These are phyloP conservation scores for Salarias fasciatus DNA, from an alignment of 2,797 vertebrate species.

Conservation along the genomic window DNA sequence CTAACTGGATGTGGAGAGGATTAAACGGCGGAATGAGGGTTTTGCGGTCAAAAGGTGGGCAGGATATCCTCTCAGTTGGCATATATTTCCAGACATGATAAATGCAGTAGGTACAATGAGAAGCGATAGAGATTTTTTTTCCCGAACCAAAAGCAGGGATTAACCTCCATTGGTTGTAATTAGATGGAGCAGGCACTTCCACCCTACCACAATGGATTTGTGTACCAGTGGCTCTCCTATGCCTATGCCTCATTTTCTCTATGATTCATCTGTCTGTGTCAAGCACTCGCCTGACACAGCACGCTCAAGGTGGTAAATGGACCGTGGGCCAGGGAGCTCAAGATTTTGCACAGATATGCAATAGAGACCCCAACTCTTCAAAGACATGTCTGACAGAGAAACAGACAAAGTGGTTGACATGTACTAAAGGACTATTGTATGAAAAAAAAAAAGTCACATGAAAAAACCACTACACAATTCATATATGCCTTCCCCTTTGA, in stretches of 20 bases:
- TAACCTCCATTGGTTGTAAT: constrained; percentile 71
- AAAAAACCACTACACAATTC: too few relatives aligned
- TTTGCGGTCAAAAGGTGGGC: constrained; percentile 51
- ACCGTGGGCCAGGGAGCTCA: constrained; percentile 22
- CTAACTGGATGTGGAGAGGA: constrained; percentile 57
- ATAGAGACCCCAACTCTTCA: constrained; percentile 13
- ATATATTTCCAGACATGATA: constrained; percentile 57
- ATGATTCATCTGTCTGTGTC: constrained; percentile 46
- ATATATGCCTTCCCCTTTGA: too few relatives aligned
- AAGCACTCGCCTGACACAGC: constrained; percentile 16
- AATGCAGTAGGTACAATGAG: constrained; percentile 33
- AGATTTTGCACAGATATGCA: constrained; percentile 43
- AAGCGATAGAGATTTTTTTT: constrained; percentile 7
- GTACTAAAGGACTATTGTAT: too few relatives aligned
- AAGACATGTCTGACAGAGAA: constrained; percentile 3
- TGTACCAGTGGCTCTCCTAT: constrained; percentile 16
- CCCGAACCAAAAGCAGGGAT: constrained; percentile 57
- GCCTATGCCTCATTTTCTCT: constrained; percentile 41
- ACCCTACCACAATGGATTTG: constrained; percentile 60
- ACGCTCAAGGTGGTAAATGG: constrained; percentile 41
- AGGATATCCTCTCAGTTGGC: constrained; percentile 52
- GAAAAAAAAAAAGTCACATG: too few relatives aligned
- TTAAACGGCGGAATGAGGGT: constrained; percentile 53
- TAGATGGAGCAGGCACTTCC: constrained; percentile 67
- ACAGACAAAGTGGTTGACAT: background rate